Evolutionary conservation across 1,140 invertebrate genomes (phyloP).

Genomic region (Drosophila ananassae): DNA sequence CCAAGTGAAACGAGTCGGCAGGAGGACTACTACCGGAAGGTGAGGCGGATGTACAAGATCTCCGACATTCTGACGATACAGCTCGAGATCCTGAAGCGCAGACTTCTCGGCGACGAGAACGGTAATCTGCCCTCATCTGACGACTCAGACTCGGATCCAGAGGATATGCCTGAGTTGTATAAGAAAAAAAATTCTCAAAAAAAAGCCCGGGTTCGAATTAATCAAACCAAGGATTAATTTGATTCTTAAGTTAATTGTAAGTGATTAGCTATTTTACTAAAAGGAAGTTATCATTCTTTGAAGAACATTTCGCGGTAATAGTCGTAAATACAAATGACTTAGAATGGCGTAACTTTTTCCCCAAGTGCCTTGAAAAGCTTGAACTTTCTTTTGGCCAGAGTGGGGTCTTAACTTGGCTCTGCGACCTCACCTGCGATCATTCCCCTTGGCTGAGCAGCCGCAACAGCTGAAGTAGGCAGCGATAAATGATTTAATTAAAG

Average conservation of each 20-base stretch:
- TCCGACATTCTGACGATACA: constrained; percentile 35
- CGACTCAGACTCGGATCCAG: constrained; percentile 13
- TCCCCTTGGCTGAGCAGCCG: constrained; percentile 15
- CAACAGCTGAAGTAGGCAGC: constrained; percentile 11
- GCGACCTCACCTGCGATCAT: constrained; percentile 18
- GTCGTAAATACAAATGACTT: background rate
- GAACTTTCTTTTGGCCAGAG: constrained; percentile 17
- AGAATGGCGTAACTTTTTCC: background rate
- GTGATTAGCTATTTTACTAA: background rate
- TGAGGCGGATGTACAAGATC: constrained; percentile 18
- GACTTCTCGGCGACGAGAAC: constrained; percentile 21
- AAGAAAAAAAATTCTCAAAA: background rate
- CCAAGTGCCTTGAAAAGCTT: background rate
- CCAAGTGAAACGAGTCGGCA: background rate
- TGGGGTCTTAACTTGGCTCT: background rate
- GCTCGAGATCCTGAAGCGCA: constrained; percentile 40
- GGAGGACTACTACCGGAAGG: constrained; percentile 8
- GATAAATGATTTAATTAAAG: constrained; percentile 55
- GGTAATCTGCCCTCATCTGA: constrained; percentile 11
- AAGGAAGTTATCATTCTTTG: background rate
- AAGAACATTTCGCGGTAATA: background rate
- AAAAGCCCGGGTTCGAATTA: background rate
- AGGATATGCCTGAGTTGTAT: constrained; percentile 35
- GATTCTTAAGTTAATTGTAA: too few relatives aligned
- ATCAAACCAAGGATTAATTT: too few relatives aligned